phyloP scores from a whole-genome alignment of 2,888 invertebrate species.

The Terebella lapidaria region DNA sequence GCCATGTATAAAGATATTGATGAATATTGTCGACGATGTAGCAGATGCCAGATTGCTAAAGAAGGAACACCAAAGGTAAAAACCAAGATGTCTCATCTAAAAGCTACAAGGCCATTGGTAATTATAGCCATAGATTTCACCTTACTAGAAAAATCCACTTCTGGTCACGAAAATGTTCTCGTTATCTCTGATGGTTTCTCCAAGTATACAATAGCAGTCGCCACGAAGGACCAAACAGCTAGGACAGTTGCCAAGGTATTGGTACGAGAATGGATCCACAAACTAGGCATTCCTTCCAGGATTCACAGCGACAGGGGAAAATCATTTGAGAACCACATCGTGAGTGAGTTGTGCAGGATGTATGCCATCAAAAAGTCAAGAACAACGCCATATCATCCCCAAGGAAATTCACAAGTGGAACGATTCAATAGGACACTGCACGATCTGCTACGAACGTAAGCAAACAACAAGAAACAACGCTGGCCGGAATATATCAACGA shows the following conservation, averaged over 20 bases:
- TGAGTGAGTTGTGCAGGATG: background rate
- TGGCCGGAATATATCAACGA: background rate
- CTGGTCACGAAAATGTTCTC: background rate
- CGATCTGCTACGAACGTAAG: background rate
- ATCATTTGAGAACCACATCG: background rate
- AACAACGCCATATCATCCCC: background rate
- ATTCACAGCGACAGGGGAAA: background rate
- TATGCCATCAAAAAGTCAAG: background rate
- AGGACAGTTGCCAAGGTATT: background rate
- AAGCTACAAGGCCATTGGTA: background rate
- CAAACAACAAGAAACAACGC: background rate
- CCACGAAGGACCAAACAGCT: background rate
- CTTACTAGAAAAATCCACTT: background rate
- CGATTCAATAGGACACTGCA: background rate
- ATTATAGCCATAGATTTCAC: background rate
- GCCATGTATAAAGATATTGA: background rate
- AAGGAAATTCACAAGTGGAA: background rate
- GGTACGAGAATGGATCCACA: too few relatives aligned
- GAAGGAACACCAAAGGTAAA: background rate
- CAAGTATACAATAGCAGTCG: background rate
- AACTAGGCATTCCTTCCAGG: background rate
- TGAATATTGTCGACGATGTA: background rate
- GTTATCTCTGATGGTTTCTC: background rate
- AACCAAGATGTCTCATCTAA: background rate
- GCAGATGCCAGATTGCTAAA: background rate